Evolutionary conservation across 2,113 vertebrate species (phyloP).

Genomic region (Agelaius tricolor): DNA sequence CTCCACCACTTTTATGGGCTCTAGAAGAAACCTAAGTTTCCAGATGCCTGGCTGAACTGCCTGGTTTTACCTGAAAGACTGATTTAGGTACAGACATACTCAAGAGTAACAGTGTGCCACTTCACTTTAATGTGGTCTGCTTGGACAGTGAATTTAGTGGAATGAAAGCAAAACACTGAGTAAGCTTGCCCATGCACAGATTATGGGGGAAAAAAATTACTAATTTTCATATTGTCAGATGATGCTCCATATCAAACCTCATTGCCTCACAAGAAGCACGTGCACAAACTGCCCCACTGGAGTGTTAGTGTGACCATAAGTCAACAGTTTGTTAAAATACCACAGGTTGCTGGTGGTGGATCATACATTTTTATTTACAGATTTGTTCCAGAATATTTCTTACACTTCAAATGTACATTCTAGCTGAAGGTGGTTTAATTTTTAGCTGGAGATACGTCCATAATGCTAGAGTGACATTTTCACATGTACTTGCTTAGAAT

Average conservation of each 20-base stretch:
- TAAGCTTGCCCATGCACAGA: neutral
- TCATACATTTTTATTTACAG: neutral
- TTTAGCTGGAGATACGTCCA: neutral
- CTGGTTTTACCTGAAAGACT: neutral
- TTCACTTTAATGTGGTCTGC: neutral
- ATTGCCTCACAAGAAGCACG: neutral
- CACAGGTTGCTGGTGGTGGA: neutral
- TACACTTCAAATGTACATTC: neutral
- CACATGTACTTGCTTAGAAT: neutral
- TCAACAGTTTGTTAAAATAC: neutral
- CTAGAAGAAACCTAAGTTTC: neutral
- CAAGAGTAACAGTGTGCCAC: neutral
- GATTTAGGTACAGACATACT: neutral
- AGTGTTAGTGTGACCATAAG: neutral
- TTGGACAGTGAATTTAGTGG: neutral
- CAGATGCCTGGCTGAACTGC: neutral
- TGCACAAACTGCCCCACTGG: neutral
- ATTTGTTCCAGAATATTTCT: neutral
- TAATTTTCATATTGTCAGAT: neutral
- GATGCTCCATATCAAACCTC: neutral
- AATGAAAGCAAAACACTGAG: neutral
- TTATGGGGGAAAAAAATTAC: neutral
- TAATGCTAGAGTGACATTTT: neutral
- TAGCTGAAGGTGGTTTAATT: neutral
- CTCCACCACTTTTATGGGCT: neutral